Conservation (phyloP, 2,113 vertebrate genomes). For the Macquaria ambigua region DNA sequence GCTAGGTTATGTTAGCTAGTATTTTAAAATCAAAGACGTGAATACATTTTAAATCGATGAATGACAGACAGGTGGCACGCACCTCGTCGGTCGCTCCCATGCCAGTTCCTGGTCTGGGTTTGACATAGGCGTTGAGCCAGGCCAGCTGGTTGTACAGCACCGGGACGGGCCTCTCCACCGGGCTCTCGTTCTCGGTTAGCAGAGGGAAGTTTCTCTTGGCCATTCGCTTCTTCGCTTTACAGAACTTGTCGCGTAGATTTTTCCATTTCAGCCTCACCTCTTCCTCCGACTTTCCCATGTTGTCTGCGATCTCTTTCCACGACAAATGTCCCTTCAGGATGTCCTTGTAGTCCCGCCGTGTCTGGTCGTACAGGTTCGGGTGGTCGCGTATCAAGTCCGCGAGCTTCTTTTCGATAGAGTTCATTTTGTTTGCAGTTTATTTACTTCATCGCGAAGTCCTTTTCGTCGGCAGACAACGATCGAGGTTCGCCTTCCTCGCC, state of each 20-base stretch:
- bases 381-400: constrained; percentile 59
- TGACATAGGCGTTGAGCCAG: constrained; percentile 65
- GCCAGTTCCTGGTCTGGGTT: constrained; percentile 27
- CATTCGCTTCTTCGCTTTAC: constrained; percentile 73
- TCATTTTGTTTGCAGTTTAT: constrained; percentile 41
- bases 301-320: constrained; percentile 62
- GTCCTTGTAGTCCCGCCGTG: constrained; percentile 67
- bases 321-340: constrained; percentile 43
- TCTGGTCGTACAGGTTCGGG: constrained; percentile 69
- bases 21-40: background rate
- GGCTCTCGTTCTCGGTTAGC: constrained; percentile 40
- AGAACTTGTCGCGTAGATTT: constrained; percentile 75
- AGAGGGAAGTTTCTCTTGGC: constrained; percentile 39
- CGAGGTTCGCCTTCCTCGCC: constrained; percentile 22
- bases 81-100: constrained; percentile 45
- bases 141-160: constrained; percentile 61
- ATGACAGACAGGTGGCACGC: background rate
- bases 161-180: constrained; percentile 55
- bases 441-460: constrained; percentile 51
- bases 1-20: background rate
- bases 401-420: constrained; percentile 56
- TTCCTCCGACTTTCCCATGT: constrained; percentile 64
- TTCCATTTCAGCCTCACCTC: constrained; percentile 71
- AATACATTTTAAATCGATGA: background rate
- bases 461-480: constrained; percentile 51